A percentile compares a stretch with the other conserved stretches of the same genome.
phyloP scores from a whole-genome alignment of 2,113 vertebrate genomes.

The Rhabdornis inornatus region DNA sequence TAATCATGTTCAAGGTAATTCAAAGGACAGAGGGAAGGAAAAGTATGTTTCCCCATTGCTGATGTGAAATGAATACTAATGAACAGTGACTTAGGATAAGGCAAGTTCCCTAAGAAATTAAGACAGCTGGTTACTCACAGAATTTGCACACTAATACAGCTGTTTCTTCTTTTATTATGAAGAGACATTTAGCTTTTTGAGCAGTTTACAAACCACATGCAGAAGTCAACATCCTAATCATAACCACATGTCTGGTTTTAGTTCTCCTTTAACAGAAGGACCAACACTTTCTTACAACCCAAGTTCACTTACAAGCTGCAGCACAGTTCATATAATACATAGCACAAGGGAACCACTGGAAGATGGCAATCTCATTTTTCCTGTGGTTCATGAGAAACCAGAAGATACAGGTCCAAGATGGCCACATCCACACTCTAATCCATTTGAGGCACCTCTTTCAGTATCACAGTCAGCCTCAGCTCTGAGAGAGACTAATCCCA shows the following conservation, averaged over 20 bases:
- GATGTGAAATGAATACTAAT: background rate
- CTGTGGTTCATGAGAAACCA: background rate
- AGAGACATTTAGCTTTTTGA: background rate
- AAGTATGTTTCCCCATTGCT: background rate
- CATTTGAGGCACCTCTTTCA: background rate
- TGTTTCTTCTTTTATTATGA: background rate
- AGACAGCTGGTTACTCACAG: background rate
- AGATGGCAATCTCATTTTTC: background rate
- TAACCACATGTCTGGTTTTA: background rate
- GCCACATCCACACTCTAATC: background rate
- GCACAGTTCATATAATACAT: background rate
- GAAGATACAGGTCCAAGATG: background rate
- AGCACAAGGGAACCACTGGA: background rate
- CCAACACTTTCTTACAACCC: background rate
- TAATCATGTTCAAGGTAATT: conserved; percentile 16
- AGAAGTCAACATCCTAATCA: background rate
- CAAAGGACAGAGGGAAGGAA: background rate
- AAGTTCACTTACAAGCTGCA: background rate
- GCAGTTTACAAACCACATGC: background rate
- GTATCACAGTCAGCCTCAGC: background rate
- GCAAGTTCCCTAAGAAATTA: background rate
- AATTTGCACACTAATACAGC: background rate
- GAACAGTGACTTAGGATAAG: background rate
- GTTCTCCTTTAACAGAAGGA: background rate
- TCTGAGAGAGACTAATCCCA: background rate